phyloP scores from a whole-genome alignment of 2,888 invertebrate genomes.

The Brachyptera putata region DNA sequence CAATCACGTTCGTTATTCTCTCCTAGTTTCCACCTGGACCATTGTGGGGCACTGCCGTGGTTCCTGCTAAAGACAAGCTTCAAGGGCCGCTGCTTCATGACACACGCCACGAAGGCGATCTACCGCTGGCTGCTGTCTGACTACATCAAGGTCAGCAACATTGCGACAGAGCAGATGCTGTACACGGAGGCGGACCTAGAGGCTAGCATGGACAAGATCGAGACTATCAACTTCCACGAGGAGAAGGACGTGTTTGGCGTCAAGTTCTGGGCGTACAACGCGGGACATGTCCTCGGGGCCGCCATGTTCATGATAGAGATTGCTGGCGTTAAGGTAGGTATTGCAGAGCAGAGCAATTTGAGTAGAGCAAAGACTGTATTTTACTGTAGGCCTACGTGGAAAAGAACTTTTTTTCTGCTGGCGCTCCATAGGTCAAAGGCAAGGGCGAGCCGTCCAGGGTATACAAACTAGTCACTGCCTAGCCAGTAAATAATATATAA shows the following conservation, averaged over 20 bases:
- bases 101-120: constrained; percentile 99
- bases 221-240: constrained; percentile 96
- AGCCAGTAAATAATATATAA: too few relatives aligned
- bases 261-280: constrained; percentile 98
- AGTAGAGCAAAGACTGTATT: too few relatives aligned
- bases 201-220: constrained; percentile 97
- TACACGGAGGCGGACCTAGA: constrained; percentile 97
- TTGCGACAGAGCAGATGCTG: constrained; percentile 93
- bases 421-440: too few relatives aligned
- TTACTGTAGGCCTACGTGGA: too few relatives aligned
- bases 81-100: constrained; percentile 98
- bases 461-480: too few relatives aligned
- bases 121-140: constrained; percentile 98
- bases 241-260: constrained; percentile 96
- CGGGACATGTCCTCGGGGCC: constrained; percentile 97
- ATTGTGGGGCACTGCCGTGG: constrained; percentile 97
- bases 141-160: constrained; percentile 98
- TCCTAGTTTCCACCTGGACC: constrained; percentile 93
- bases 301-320: constrained; percentile 99
- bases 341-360: too few relatives aligned
- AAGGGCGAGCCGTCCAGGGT: too few relatives aligned
- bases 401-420: too few relatives aligned
- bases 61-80: constrained; percentile 96
- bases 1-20: too few relatives aligned
- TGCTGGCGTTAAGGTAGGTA: constrained; percentile 82